A percentile compares a stretch with the other conserved stretches of the same genome.
Evolutionary conservation across 2,888 invertebrate genomes (phyloP).

Genomic region (Cryptocephalus primarius): DNA sequence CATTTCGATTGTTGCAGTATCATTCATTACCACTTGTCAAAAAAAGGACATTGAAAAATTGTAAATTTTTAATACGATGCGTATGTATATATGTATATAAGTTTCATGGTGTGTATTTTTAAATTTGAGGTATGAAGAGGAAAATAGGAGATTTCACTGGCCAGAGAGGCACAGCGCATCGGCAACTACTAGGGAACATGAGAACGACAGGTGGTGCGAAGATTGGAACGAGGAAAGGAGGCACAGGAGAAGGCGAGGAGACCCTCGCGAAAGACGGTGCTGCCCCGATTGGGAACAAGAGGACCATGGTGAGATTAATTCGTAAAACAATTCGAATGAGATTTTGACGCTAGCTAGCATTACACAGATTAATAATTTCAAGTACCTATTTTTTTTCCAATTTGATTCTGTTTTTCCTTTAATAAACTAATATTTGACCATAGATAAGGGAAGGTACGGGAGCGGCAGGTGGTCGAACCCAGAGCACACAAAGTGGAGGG

Average conservation of each 20-base stretch:
- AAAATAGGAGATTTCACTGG: conserved; percentile 27
- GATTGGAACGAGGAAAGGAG: conserved; percentile 26
- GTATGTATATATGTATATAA: too few relatives aligned
- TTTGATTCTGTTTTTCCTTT: too few relatives aligned
- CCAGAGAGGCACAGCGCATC: conserved; percentile 22
- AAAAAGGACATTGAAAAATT: not conserved
- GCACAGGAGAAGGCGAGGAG: conserved; percentile 22
- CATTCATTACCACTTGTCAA: not conserved
- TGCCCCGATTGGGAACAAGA: conserved; percentile 44
- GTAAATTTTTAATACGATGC: too few relatives aligned
- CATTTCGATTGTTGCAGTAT: not conserved
- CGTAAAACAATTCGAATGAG: not conserved
- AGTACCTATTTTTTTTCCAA: not conserved
- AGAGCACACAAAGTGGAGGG: conserved; percentile 20
- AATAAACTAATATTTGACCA: too few relatives aligned
- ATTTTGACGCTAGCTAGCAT: not conserved
- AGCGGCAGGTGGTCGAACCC: conserved; percentile 23
- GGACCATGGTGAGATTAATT: conserved; percentile 33
- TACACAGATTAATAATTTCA: not conserved
- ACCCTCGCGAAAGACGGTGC: conserved; percentile 31
- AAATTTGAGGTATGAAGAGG: conserved; percentile 31
- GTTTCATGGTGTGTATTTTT: too few relatives aligned
- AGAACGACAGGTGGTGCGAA: conserved; percentile 25
- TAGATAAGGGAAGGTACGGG: conserved; percentile 17
- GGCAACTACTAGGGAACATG: conserved; percentile 24